Evolutionary conservation across 2,888 invertebrate species (phyloP).

Genomic region (Cyclophora punctaria): DNA sequence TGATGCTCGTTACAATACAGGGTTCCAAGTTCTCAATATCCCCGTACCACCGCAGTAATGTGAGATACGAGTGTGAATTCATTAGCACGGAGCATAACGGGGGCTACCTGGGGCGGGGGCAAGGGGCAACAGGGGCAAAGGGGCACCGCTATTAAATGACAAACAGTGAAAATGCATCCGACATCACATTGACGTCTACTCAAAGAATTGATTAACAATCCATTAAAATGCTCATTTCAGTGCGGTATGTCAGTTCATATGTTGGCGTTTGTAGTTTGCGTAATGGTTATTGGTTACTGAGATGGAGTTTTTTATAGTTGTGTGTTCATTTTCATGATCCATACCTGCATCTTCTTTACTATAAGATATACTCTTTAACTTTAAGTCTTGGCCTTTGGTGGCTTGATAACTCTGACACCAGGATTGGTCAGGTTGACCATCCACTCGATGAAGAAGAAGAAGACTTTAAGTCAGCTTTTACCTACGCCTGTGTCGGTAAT

Average conservation of each 20-base stretch:
- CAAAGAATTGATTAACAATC: constrained; percentile 45
- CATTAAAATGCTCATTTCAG: constrained; percentile 20
- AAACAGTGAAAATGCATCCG: constrained; percentile 48
- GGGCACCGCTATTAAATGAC: constrained; percentile 32
- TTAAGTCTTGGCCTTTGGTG: no score
- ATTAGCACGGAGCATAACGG: constrained; percentile 22
- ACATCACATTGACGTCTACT: constrained; percentile 26
- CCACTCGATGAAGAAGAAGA: no score
- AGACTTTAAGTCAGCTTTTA: no score
- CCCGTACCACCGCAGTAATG: constrained; percentile 28
- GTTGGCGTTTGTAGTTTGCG: no score
- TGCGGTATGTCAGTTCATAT: constrained; percentile 1
- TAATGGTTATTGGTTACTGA: neutral
- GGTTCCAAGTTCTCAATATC: neutral
- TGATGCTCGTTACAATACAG: no score
- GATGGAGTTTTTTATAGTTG: neutral
- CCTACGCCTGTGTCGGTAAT: no score
- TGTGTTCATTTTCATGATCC: neutral
- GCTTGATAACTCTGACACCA: no score
- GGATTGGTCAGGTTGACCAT: no score
- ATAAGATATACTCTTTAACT: no score
- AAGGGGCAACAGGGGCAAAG: constrained; percentile 2
- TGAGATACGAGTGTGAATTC: constrained; percentile 38
- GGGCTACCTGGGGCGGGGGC: no score
- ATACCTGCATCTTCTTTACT: no score